Evolutionary conservation across 2,113 vertebrate species (phyloP).

Genomic region (Potamarius usumacintae): DNA sequence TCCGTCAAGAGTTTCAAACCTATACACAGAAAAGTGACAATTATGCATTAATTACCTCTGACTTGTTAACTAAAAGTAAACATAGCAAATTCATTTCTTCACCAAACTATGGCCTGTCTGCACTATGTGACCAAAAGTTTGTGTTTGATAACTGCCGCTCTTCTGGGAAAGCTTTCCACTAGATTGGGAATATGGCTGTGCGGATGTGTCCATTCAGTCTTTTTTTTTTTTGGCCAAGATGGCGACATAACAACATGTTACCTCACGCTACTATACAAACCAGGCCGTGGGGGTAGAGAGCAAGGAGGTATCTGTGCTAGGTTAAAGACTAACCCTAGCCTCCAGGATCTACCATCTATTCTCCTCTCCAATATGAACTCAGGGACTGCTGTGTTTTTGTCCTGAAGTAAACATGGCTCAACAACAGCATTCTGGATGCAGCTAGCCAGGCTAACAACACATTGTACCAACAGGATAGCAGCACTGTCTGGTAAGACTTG

Average conservation of each 20-base stretch:
- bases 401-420: not conserved
- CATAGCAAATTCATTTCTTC: not conserved
- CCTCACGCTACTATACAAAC: not conserved
- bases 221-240: not conserved
- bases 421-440: too few species aligned
- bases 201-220: not conserved
- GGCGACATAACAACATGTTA: too few species aligned
- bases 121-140: not conserved
- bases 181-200: not conserved
- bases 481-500: too few species aligned
- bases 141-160: not conserved
- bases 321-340: too few species aligned
- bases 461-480: too few species aligned
- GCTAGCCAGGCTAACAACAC: too few species aligned
- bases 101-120: not conserved
- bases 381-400: not conserved
- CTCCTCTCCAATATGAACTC: not conserved
- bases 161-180: not conserved
- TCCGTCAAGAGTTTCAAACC: conserved; percentile 76
- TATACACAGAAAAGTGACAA: conserved; percentile 39
- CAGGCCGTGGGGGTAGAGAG: not conserved
- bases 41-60: not conserved
- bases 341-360: too few species aligned
- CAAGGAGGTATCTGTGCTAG: not conserved
- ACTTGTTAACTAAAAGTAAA: not conserved